These are phyloP conservation scores for Orthonyx spaldingii DNA, from an alignment of 2,113 vertebrate species.

Conservation along the genomic window DNA sequence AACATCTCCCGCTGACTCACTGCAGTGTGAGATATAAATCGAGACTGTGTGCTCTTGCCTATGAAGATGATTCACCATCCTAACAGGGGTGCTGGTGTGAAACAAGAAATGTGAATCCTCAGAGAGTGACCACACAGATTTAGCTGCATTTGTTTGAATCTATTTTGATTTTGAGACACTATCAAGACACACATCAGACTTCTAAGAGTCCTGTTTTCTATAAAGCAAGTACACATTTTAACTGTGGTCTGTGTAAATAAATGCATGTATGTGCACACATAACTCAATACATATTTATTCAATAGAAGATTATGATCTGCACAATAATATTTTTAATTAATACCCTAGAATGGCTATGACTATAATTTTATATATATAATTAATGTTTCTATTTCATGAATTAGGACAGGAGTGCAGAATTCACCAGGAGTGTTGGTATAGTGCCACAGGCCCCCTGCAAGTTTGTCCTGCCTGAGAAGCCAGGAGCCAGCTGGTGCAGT, in stretches of 20 bases:
- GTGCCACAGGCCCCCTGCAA: not conserved
- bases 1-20: not conserved
- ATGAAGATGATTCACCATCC: not conserved
- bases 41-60: not conserved
- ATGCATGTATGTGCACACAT: not conserved
- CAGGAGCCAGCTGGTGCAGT: conserved; percentile 19
- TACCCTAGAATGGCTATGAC: not conserved
- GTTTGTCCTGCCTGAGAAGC: not conserved
- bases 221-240: not conserved
- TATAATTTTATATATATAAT: not conserved
- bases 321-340: not conserved
- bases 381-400: not conserved
- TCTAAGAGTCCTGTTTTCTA: not conserved
- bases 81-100: not conserved
- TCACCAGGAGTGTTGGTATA: not conserved
- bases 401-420: not conserved
- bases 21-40: not conserved
- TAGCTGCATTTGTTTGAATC: not conserved
- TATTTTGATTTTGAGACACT: not conserved
- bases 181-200: not conserved
- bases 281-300: not conserved
- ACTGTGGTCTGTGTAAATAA: not conserved
- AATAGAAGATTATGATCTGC: not conserved
- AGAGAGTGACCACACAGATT: not conserved
- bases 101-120: not conserved